Evolutionary conservation across 2,797 vertebrate genomes (phyloP), one percentile per base, ranked within the genome.

Genomic region (Pempheris klunzingeri): DNA sequence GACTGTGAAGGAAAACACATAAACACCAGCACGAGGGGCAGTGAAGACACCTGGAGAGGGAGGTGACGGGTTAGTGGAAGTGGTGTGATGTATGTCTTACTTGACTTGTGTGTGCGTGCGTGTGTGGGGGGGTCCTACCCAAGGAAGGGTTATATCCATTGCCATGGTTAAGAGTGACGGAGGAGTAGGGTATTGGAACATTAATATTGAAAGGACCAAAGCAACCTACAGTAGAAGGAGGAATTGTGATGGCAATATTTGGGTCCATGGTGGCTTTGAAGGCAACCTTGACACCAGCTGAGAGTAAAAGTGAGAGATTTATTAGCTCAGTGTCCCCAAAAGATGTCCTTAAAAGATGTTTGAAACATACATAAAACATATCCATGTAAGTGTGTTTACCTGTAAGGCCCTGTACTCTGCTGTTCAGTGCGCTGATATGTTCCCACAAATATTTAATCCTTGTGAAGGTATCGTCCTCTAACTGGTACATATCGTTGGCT

Each of bases 161-260:
- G 22, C 89, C 92, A 1, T 90, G 36, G 46, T 95, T 95, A 1
- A 95, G 84, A 4, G 54, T 4, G 44, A 94, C 47, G 0, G 2
- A 13, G 14, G 38, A 3, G 57, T 89, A 95, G 7, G 91, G 82
- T 32, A 96, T 88, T 5, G 92, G 69, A 34, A 94, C 60, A 1
- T 91, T 77, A 5, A 61, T 89, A 41, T 87, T 95, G 74, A 93
- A 95, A 24, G 94, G 94, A 20, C 94, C 94, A 39, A 93, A 93
- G 77, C 94, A 95, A 1, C 1, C 1, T 2, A 47, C 0, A 5
- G 20, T 1, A 6, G 62, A 20, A 38, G 41, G 61, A 32, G 69
- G 11, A 20, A 67, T 30, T 1, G 0, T 0, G 1, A 14, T 2
- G 8, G 58, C 68, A 1, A 76, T 2, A 6, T 3, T 69, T 14